A percentile compares a stretch with the other conserved stretches of the same genome.
phyloP scores from a whole-genome alignment of 2,113 vertebrate genomes.

The Pteropus alecto region DNA sequence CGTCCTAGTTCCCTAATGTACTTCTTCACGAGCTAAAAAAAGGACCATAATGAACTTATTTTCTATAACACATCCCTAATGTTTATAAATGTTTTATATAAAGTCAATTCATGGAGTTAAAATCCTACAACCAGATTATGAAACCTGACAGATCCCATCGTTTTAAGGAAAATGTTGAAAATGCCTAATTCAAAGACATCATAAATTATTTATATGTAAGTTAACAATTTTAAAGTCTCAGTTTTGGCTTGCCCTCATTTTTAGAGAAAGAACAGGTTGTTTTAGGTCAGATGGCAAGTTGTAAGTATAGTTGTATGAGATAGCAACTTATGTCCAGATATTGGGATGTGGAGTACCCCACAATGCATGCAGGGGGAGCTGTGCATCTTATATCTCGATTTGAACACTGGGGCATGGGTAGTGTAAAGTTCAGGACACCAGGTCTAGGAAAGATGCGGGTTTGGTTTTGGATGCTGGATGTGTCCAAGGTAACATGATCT shows the following conservation, averaged over 20 bases:
- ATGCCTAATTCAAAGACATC: slow-evolving; percentile 47
- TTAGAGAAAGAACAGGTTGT: background rate
- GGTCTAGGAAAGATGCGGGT: background rate
- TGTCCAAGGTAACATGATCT: background rate
- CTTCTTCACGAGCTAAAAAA: slow-evolving; percentile 37
- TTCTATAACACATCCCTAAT: slow-evolving; percentile 32
- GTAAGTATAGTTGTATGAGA: background rate
- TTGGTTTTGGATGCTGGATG: background rate
- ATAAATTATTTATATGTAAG: slow-evolving; percentile 46
- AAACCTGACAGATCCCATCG: slow-evolving; percentile 35
- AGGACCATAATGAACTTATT: slow-evolving; percentile 9
- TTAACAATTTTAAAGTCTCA: background rate
- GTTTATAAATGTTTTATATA: slow-evolving; percentile 65
- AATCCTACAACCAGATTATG: slow-evolving; percentile 40
- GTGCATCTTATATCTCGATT: background rate
- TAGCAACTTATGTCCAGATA: background rate
- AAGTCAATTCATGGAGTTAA: slow-evolving; percentile 43
- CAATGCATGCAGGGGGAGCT: background rate
- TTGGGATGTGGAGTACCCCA: background rate
- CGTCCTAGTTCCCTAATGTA: slow-evolving; percentile 24
- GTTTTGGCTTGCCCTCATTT: slow-evolving; percentile 41
- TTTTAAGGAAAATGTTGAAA: slow-evolving; percentile 38
- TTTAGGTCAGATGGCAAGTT: background rate
- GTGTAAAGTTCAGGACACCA: background rate
- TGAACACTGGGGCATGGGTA: background rate